Percentiles rank a stretch among this genome's conserved stretches.
phyloP scores from a whole-genome alignment of 2,113 vertebrate genomes.

The Saimiri boliviensis region DNA sequence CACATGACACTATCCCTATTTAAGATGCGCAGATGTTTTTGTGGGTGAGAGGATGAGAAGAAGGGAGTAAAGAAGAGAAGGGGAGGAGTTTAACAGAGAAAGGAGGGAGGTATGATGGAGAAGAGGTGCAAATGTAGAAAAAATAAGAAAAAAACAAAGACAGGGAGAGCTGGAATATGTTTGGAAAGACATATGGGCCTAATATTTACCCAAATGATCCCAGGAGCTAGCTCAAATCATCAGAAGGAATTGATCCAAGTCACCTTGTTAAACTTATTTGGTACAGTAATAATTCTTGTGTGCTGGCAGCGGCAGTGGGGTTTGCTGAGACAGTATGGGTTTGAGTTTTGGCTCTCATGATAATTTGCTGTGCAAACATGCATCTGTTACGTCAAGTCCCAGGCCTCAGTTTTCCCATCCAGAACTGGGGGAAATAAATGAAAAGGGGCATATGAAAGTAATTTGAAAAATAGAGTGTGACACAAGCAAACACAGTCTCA shows the following conservation, averaged over 20 bases:
- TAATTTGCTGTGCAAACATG: background rate
- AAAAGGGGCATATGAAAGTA: conserved; percentile 43
- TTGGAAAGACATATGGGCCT: background rate
- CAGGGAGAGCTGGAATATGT: background rate
- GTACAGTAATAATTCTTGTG: background rate
- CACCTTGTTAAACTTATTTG: background rate
- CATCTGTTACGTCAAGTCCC: background rate
- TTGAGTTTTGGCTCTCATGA: background rate
- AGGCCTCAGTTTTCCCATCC: conserved; percentile 62
- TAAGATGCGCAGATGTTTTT: conserved; percentile 39
- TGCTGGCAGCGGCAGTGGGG: background rate
- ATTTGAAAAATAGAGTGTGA: conserved; percentile 61
- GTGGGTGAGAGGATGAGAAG: background rate
- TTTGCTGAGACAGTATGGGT: background rate
- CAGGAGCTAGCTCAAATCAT: background rate
- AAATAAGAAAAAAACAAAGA: background rate
- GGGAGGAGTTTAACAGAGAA: background rate
- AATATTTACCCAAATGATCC: background rate
- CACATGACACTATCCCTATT: background rate
- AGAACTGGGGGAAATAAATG: conserved; percentile 28
- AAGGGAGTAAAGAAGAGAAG: background rate
- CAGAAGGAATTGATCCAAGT: background rate
- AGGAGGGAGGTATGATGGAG: background rate
- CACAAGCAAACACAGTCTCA: conserved; percentile 48
- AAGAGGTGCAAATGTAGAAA: background rate